phyloP scores from a whole-genome alignment of 2,797 vertebrate genomes.

The Chrysocyon brachyurus region DNA sequence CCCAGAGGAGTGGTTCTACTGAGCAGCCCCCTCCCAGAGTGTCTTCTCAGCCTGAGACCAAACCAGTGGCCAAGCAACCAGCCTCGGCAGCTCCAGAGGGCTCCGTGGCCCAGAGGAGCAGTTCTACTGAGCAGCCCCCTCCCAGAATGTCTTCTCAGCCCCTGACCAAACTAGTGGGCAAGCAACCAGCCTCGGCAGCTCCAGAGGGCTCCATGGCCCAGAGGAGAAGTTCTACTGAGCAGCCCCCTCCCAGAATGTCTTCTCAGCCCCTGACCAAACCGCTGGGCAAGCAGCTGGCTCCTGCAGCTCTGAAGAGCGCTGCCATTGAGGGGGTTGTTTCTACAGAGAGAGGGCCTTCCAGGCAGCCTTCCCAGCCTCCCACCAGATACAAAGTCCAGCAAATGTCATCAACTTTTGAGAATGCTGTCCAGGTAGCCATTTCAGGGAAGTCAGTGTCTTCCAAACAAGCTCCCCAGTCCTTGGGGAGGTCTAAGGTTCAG shows the following conservation, averaged over 20 bases:
- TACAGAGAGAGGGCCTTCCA: not conserved
- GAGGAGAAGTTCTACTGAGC: not conserved
- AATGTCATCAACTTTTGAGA: not conserved
- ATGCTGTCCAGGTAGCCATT: not conserved
- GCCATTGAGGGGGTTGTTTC: slow-evolving; percentile 33
- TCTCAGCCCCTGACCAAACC: slow-evolving; percentile 8
- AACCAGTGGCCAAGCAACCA: not conserved
- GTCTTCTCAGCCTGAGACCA: not conserved
- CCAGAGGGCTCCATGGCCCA: not conserved
- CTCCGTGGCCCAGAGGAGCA: not conserved
- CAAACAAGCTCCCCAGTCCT: not conserved
- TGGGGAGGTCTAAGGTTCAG: not conserved
- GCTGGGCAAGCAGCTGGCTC: slow-evolving; percentile 48
- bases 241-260: not conserved
- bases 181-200: not conserved
- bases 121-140: not conserved
- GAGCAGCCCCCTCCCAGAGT: not conserved
- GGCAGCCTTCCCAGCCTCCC: not conserved
- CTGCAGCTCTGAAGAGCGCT: not conserved
- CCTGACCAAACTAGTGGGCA: too few species aligned
- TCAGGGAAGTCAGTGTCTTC: not conserved
- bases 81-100: not conserved
- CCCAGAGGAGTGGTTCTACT: not conserved
- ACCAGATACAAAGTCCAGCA: slow-evolving; percentile 22
- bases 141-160: not conserved